Evolutionary conservation across 1,140 invertebrate genomes (phyloP), one percentile per base, ranked within the genome.

Genomic region (Bradynema listronoti): DNA sequence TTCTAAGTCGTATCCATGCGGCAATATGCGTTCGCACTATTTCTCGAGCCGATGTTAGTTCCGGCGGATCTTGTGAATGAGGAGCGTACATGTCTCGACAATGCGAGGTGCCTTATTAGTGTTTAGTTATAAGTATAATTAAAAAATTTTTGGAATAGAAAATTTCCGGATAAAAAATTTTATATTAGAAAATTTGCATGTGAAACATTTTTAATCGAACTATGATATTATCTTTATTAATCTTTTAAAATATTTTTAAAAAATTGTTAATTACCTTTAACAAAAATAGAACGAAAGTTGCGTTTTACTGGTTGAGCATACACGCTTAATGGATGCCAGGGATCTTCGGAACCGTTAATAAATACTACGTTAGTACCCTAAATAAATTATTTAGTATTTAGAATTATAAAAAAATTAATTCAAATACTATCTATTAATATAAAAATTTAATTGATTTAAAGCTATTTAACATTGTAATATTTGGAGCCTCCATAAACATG

Each of bases 51-150:
- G 16, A 3, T 24, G 2, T 50, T 3, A 50, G 47, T 19, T n/a
- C 16, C 16, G 27, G 47, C 5, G 47, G 47, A 50, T 50, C 47
- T 24, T 19, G n/a, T 19, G 2, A 24, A n/a, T 25, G 16, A 24
- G 47, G 47, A 5, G 47, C 29, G 27, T 50, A 27, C 47, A 50
- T 50, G n/a, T 50, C 47, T 50, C 47, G 47, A n/a, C 47, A 50
- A 27, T 50, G 47, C 4, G 47, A 50, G 34, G 47, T 50, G 47
- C 47, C 47, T 50, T 11, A 47, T 24, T 14, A 7, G 7, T 9
- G 19, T 47, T 47, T 19, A 22, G 19, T 47, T 9, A 22, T 22
- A 39, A 39, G 36, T 11, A 11, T 11, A 39, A 39, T 11, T 39
- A 11, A 11, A 39, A 39, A 11, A 39, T 39, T 11, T 39, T 39